phyloP scores from a whole-genome alignment of 2,113 vertebrate species.

The Pycnonotus jocosus region DNA sequence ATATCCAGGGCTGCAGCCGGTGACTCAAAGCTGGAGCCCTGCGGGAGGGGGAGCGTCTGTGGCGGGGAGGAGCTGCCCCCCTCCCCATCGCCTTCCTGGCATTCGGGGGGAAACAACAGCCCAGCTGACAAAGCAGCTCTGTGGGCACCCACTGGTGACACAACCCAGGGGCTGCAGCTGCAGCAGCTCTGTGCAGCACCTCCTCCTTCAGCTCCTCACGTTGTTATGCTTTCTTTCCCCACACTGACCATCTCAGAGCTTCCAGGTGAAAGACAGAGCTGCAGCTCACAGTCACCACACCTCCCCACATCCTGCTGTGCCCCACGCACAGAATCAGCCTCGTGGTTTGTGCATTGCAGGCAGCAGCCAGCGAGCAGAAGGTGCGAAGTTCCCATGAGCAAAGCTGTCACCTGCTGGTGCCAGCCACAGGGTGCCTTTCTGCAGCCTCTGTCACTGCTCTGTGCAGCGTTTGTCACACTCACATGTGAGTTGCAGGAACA shows the following conservation, averaged over 20 bases:
- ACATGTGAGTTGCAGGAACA: not conserved
- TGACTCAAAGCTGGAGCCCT: not conserved
- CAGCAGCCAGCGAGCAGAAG: not conserved
- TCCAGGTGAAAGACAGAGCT: not conserved
- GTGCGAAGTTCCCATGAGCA: not conserved
- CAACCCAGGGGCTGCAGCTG: not conserved
- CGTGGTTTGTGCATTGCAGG: not conserved
- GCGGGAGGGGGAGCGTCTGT: accelerated
- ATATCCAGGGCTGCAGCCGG: accelerated
- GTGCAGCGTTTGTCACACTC: accelerated
- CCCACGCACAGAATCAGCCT: accelerated
- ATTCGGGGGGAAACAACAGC: not conserved
- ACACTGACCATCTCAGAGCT: not conserved
- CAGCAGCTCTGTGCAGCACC: not conserved
- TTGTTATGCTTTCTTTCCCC: not conserved
- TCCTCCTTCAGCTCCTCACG: too few relatives aligned
- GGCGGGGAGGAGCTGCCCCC: not conserved
- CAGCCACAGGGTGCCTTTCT: not conserved
- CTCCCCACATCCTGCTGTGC: not conserved
- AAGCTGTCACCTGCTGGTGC: not conserved
- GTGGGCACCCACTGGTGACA: not conserved
- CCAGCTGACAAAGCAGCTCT: not conserved
- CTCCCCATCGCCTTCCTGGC: not conserved
- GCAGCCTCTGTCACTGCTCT: not conserved
- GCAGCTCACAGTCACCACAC: not conserved